Base-by-base conservation (phyloP, 2,797 vertebrate genomes). In the Fringilla coelebs region DNA sequence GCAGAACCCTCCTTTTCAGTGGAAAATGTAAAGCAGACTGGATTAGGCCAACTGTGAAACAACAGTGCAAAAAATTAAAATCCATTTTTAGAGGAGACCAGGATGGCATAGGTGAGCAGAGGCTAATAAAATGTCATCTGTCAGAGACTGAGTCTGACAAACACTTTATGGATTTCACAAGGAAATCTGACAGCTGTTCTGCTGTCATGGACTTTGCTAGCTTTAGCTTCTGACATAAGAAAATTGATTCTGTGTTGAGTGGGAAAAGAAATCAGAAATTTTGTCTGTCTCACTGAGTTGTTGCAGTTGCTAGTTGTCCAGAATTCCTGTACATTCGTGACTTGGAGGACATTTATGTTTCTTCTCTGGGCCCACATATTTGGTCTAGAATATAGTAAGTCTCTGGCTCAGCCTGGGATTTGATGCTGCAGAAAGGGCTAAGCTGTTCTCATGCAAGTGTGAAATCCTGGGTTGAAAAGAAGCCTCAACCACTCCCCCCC, bases 121-220 rank as follows among this genome's bases (percentile, higher is more conserved):
- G 76, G 79, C 65, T 77, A 54, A 55, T 77, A 51, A 89, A 88
- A 88, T 89, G 79, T 85, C 58, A 78, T 57, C 49, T 83, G 54
- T 91, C 85, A 29, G 20, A 80, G 66, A 5, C 54, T 46, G 62
- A 61, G 32, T 52, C 68, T 89, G 79, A 78, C 57, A 89, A 80
- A 80, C 34, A 8, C n/a, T 71, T 60, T 0, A 9, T 62, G 68
- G 28, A 46, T 91, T 93, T 77, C 54, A 78, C 88, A 84, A 90
- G 55, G 89, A 91, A 90, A 62, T 24, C 31, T 75, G 94, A 58
- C 89, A 88, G 73, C 54, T 94, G 10, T 90, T 91, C 43, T 81
- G 28, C 58, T 82, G 71, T 55, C 5, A 0, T 58, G 67, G 54
- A 26, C 72, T 92, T 91, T 75, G 34, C 73, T 86, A 20, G 43